Evolutionary conservation across 2,888 invertebrate genomes (phyloP).

Genomic region (Eurois occulta): DNA sequence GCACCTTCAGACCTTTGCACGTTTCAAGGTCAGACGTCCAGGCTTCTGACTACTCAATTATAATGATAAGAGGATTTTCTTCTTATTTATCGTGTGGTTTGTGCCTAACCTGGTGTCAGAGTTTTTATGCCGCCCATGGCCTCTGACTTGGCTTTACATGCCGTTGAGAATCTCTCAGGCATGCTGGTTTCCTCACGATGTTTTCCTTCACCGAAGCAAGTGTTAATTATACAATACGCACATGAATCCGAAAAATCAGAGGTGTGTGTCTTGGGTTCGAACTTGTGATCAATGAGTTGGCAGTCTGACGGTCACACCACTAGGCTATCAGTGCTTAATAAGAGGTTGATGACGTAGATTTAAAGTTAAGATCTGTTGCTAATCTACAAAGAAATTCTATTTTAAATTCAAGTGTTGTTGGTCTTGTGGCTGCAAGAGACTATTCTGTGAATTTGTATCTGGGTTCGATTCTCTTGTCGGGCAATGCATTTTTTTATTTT

Average conservation of each 20-base stretch:
- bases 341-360: no score
- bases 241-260: neutral
- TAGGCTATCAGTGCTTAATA: no score
- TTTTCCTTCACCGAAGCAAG: neutral
- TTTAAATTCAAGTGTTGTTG: no score
- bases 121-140: neutral
- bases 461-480: no score
- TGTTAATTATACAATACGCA: neutral
- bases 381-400: no score
- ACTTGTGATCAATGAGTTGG: no score
- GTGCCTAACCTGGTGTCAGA: neutral
- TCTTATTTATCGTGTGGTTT: neutral
- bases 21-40: constrained; percentile 32
- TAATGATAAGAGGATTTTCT: neutral
- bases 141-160: neutral
- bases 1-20: neutral
- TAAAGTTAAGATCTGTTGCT: no score
- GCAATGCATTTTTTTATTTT: no score
- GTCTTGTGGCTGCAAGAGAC: no score
- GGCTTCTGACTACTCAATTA: neutral
- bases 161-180: neutral
- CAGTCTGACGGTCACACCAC: no score
- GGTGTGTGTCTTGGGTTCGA: neutral
- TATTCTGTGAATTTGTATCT: no score
- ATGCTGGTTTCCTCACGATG: neutral